Evolutionary conservation across 2,888 invertebrate species (phyloP), one percentile per base, ranked within the genome.

Genomic region (Fragum whitleyi): DNA sequence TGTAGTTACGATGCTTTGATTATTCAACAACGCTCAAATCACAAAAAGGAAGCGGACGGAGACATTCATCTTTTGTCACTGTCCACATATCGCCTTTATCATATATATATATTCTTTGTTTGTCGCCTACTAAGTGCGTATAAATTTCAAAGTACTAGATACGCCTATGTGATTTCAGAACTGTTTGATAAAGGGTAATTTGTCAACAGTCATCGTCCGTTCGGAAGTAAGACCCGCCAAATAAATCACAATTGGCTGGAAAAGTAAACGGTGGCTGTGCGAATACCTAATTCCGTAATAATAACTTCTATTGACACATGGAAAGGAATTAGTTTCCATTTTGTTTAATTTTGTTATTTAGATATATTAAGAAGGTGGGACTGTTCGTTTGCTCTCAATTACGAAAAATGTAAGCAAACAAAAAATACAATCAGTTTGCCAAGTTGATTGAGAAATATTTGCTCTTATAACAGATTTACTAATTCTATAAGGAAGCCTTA

Each of bases 261-360:
- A 57, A 62, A 39, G 77, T 74, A 74, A 81, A 81, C 73, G 77
- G 69, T 67, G 74, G 70, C 53, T 59, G 59, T 55, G 72, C 59
- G 74, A 77, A 74, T 71, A 62, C 57, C 42, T 51, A 67, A 42
- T 23, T 42, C n/a, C 23, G 29, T 36, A 21, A 67, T 55, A 81
- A 77, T 77, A 67, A 71, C 16, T 29, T 29, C 23, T 81, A 53
- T 81, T 81, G 69, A 77, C 76, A 61, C 23, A 70, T 42, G 36
- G 26, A 5, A 61, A 39, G 73, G 78, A 70, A 79, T 80, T 72
- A 83, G 78, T 80, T 77, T 79, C 83, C 74, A 77, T 76, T 70
- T 39, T 88, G 88, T 88, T 88, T 88, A 83, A 86, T 85, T 88
- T 86, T 84, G 84, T 81, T 86, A 86, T 88, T 86, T 83, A 80